Base-by-base conservation (phyloP, 2,113 vertebrate species). In the Sorex araneus region DNA sequence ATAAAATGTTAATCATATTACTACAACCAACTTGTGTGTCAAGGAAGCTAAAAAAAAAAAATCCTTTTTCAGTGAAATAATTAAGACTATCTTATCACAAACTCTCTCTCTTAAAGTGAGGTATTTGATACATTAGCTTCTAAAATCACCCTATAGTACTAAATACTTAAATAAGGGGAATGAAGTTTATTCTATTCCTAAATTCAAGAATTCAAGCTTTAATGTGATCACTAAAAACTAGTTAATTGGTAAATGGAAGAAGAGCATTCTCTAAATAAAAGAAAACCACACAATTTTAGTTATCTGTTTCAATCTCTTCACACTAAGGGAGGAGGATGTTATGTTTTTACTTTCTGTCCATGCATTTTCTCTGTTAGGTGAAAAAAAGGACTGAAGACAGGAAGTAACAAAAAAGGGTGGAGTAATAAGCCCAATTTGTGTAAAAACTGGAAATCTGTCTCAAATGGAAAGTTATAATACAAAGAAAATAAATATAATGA, bases 301-400 rank as follows among this genome's bases (percentile, higher is more conserved):
- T 77, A 76, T 85, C 32, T 84, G 32, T 81, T 92, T 94, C 90
- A 83, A 36, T 85, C 77, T 89, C 82, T 87, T 93, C 74, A 76
- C 25, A 70, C 25, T 84, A 91, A 83, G 60, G 60, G 47, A 93
- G 34, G 47, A 91, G n/a, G 63, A 57, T 77, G 16, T 64, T 50
- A 78, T 30, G 2, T 84, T 93, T 95, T 95, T 90, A 90, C 54
- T 93, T 95, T 93, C 83, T 96, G 67, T 80, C 57, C 80, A 71
- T 43, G 54, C 23, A 40, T 86, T 89, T 87, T 91, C 66, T 95
- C 54, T 86, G 82, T 32, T 79, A 75, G 74, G 82, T 95, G 84
- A 78, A 30, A 67, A 93, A 95, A 91, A 34, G 69, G 19, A 54
- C 34, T 57, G 34, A 77, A 74, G 45, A 54, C 66, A 74, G 47